Conservation (phyloP, 2,113 vertebrate genomes). For the Prinia subflava region DNA sequence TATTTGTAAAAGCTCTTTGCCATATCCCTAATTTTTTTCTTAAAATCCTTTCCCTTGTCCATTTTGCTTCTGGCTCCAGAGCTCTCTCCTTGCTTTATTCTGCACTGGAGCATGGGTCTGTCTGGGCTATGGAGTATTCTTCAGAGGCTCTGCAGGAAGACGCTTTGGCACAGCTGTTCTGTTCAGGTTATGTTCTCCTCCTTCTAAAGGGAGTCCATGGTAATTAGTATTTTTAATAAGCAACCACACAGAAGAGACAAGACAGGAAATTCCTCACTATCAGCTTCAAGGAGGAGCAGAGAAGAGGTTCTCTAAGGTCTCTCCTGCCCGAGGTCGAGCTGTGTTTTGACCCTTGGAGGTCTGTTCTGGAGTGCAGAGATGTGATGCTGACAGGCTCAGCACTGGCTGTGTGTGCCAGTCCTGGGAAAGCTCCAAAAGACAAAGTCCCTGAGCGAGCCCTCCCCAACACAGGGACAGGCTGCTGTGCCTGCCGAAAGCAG, state of each 20-base stretch:
- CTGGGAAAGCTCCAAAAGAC: neutral
- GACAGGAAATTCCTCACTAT: neutral
- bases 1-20: neutral
- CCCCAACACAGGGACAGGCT: neutral
- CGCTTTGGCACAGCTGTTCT: neutral
- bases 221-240: neutral
- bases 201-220: neutral
- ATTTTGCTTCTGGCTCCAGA: neutral
- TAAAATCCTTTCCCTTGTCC: neutral
- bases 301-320: neutral
- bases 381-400: neutral
- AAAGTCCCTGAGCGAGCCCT: fast-evolving
- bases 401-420: fast-evolving
- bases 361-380: fast-evolving
- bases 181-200: neutral
- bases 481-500: fast-evolving
- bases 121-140: neutral
- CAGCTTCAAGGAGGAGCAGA: neutral
- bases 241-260: neutral
- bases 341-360: neutral
- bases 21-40: neutral
- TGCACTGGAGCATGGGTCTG: fast-evolving
- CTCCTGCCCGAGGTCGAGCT: neutral
- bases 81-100: neutral
- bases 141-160: neutral